phyloP scores from a whole-genome alignment of 1,140 invertebrate genomes.

The Tyrophagus putrescentiae region DNA sequence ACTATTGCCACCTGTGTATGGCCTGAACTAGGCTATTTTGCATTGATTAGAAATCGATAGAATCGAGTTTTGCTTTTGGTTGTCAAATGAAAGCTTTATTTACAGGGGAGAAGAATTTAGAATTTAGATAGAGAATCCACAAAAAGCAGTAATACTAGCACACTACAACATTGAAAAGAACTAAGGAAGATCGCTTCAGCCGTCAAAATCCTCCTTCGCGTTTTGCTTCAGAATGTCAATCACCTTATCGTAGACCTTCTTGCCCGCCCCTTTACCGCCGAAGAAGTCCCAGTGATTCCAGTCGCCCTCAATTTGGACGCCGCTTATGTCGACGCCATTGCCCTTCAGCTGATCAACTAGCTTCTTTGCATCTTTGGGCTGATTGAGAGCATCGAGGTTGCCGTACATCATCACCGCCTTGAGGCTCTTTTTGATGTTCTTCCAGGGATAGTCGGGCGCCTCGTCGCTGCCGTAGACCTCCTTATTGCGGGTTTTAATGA shows the following conservation, averaged over 20 bases:
- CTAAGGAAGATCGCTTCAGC: too few species aligned
- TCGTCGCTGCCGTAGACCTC: background rate
- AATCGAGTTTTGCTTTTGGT: too few species aligned
- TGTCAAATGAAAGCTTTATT: too few species aligned
- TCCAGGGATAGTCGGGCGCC: background rate
- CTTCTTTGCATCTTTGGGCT: background rate
- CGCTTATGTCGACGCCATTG: background rate
- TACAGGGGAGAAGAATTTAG: too few species aligned
- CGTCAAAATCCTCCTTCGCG: too few species aligned
- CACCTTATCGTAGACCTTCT: background rate
- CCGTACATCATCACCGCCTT: background rate
- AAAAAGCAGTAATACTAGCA: too few species aligned
- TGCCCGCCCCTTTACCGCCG: background rate
- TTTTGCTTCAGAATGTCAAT: too few species aligned
- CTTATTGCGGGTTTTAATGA: background rate
- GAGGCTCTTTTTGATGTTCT: background rate
- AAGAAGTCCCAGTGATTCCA: background rate
- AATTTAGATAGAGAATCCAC: too few species aligned
- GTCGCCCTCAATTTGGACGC: background rate
- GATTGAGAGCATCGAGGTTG: background rate
- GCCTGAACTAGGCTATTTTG: too few species aligned
- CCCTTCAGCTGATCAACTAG: background rate
- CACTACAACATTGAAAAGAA: too few species aligned
- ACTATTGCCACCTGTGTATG: too few species aligned
- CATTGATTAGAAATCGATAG: too few species aligned